phyloP scores from a whole-genome alignment of 2,113 vertebrate genomes.

The Girardinichthys multiradiatus region DNA sequence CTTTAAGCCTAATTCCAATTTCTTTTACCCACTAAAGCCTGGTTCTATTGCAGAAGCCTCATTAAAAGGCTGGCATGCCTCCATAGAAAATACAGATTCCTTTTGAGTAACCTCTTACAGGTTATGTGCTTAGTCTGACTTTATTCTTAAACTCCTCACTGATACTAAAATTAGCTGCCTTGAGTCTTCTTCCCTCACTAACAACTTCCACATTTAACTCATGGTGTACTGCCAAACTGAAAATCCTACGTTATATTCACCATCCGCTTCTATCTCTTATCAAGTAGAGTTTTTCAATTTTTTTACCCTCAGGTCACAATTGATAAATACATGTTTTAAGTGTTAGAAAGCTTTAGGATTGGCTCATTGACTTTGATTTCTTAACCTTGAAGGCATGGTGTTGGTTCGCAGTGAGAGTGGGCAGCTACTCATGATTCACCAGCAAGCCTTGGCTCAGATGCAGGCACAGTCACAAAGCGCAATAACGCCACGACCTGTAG shows the following conservation, averaged over 20 bases:
- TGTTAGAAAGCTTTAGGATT: neutral
- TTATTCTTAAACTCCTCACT: no score
- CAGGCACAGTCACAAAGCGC: conserved; percentile 91
- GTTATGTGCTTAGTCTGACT: neutral
- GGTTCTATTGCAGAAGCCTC: no score
- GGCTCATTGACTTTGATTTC: conserved; percentile 9
- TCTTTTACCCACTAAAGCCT: no score
- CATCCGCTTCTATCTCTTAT: neutral
- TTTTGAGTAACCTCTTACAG: neutral
- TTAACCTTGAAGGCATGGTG: conserved; percentile 88
- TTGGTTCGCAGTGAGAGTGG: conserved; percentile 93
- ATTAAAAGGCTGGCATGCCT: no score
- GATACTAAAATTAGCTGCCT: neutral
- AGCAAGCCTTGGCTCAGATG: conserved; percentile 94
- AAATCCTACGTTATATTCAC: neutral
- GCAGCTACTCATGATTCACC: conserved; percentile 93
- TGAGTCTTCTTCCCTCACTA: neutral
- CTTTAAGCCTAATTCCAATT: no score
- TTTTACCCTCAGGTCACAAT: no score
- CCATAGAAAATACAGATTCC: no score
- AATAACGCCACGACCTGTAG: conserved; percentile 89
- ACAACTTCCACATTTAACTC: no score
- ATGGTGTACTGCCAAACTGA: no score
- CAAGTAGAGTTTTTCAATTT: no score
- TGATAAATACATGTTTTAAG: neutral